A percentile compares a stretch with the other conserved stretches of the same genome.
phyloP scores from a whole-genome alignment of 2,113 vertebrate species.

The Ailurus styani region DNA sequence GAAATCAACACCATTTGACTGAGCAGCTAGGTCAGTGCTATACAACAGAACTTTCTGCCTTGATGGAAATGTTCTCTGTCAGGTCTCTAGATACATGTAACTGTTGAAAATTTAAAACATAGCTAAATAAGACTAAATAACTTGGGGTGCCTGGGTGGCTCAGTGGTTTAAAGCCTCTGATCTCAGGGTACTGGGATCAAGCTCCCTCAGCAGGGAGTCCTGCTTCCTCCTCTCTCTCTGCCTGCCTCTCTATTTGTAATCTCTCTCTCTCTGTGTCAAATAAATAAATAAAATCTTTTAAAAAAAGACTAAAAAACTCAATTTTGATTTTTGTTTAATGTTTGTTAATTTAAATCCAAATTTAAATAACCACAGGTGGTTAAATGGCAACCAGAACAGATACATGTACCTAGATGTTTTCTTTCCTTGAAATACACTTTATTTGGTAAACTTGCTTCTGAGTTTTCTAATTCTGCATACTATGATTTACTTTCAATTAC shows the following conservation, averaged over 20 bases:
- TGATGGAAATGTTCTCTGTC: background rate
- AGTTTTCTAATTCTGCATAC: conserved; percentile 4
- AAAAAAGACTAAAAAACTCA: background rate
- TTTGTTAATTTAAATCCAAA: background rate
- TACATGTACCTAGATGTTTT: background rate
- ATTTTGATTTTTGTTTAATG: background rate
- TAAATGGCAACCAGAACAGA: background rate
- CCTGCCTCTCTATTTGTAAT: too few species aligned
- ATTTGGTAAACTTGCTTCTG: background rate
- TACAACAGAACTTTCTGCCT: background rate
- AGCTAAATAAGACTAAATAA: background rate
- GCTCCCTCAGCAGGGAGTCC: too few species aligned
- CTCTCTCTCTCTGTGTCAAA: too few species aligned
- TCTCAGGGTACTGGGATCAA: too few species aligned
- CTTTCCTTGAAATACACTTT: conserved; percentile 24
- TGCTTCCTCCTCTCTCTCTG: too few species aligned
- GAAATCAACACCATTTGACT: background rate
- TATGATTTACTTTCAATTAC: background rate
- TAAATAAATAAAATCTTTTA: too few species aligned
- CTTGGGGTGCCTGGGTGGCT: too few species aligned
- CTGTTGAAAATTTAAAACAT: background rate
- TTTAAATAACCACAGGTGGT: background rate
- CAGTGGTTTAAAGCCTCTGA: too few species aligned
- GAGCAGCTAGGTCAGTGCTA: background rate
- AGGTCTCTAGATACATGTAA: background rate